Percentiles rank a stretch among this genome's conserved stretches.
These are phyloP conservation scores for Buphagus erythrorhynchus DNA, from an alignment of 2,797 vertebrate genomes.

Conservation along the genomic window DNA sequence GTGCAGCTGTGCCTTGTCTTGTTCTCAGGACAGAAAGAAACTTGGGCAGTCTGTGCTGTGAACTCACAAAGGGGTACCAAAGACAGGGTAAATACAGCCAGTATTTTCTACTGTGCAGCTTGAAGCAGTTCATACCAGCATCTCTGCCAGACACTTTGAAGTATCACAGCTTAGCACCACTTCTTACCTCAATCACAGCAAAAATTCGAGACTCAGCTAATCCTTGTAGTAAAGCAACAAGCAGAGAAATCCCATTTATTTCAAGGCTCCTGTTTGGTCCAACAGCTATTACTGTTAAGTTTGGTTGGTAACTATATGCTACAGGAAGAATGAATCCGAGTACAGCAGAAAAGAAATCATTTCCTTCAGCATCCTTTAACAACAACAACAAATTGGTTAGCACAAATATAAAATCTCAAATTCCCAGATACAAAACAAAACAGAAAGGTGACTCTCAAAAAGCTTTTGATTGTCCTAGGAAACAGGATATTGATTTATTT, in stretches of 20 bases:
- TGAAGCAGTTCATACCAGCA: neutral
- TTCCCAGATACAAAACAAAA: neutral
- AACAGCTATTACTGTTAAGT: constrained; percentile 72
- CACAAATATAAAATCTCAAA: neutral
- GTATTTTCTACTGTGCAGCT: neutral
- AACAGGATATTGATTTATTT: neutral
- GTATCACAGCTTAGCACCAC: neutral
- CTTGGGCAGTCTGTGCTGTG: neutral
- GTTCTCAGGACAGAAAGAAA: neutral
- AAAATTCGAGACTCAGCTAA: constrained; percentile 73
- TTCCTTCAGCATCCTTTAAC: constrained; percentile 63
- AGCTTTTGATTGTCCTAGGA: neutral
- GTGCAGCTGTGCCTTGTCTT: neutral
- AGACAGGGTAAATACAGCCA: neutral
- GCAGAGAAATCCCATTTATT: constrained; percentile 61
- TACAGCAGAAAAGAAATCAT: constrained; percentile 69
- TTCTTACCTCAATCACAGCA: constrained; percentile 71
- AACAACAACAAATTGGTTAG: neutral
- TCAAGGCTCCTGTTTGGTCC: constrained; percentile 70
- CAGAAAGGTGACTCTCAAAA: neutral
- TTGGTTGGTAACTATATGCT: constrained; percentile 77
- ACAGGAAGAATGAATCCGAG: constrained; percentile 79
- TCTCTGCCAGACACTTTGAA: neutral
- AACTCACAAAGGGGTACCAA: neutral
- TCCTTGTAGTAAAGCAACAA: constrained; percentile 69